Evolutionary conservation across 1,140 invertebrate species (phyloP), one percentile per base, ranked within the genome.

Genomic region (Pemphigus obesinymphae): DNA sequence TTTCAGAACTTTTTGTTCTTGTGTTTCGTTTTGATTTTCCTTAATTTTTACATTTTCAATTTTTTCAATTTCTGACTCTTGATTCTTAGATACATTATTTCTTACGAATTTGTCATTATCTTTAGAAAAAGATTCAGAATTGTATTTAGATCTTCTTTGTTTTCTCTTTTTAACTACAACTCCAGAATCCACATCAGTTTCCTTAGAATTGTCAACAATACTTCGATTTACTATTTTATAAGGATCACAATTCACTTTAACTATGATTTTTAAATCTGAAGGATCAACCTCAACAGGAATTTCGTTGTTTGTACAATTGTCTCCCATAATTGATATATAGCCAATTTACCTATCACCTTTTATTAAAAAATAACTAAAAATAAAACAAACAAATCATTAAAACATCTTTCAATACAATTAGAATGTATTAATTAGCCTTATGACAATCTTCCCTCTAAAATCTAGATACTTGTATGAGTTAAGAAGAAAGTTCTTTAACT

Each of bases 321-420:
- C 76, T 61, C 37, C 55, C 53, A 55, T 55, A 13, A 80, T 80
- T 26, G 76, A 55, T 55, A 80, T 80, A 15, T 55, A 37, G 37
- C 76, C 63, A 40, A 80, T 80, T 80, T 80, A 55, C 76, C 63
- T 80, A n/a, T 80, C 76, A 55, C 37, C 55, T 75, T 50, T 37
- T 68, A 34, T n/a, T 26, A 29, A 34, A 29, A 26, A 61, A 48
- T 43, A 80, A 4, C 76, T 80, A 20, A 55, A 76, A 31, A 45
- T 31, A 78, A 58, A 78, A 26, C 0, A 17, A 40, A 34, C 23
- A 37, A 4, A n/a, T 20, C 70, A 50, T 20, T 7, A 40, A 23
- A 68, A 13, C 10, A n/a, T 10, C 0, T 34, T 11, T 34, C n/a
- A n/a, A n/a, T n/a, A n/a, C n/a, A n/a, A n/a, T n/a, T n/a, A n/a